Evolutionary conservation across 2,113 vertebrate species (phyloP), one percentile per base, ranked within the genome.

Genomic region (Prochilodus magdalenae): DNA sequence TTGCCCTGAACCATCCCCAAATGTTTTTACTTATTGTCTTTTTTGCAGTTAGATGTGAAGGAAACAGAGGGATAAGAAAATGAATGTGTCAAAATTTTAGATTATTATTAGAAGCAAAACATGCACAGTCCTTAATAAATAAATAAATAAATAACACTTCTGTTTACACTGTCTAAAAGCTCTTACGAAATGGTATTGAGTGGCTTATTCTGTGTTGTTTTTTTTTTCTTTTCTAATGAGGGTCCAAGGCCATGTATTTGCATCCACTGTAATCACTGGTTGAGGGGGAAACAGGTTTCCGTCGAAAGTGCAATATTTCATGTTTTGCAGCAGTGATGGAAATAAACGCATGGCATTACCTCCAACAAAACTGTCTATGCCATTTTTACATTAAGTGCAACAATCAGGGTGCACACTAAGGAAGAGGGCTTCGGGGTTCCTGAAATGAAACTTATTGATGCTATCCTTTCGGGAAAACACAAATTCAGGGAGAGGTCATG

Each of bases 191-290:
- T 40, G 26, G 63, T 77, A 65, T 65, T 16, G 75, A 82, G 77
- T 71, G 63, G 29, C 55, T 77, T 73, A 72, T 60, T 40, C 29
- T 0, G 30, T 76, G 18, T 60, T 76, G 18, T 60, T 76, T 44
- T 79, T 69, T 79, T 80, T 70, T 69, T 79, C 77, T 70, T 44
- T 44, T 44, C 8, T 44, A 36, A 67, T 67, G 77, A 74, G 60
- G 79, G 73, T 86, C 77, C 74, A 67, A 63, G 40, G 16, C 71
- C 53, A 53, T 80, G 72, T 82, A 44, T 75, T 65, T 75, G 77
- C 84, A 76, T 76, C 44, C 51, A 40, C 67, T 74, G 83, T 84
- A 62, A 0, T 36, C 77, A 63, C n/a, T 36, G 66, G 27, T 70
- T 74, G 79, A 75, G 70, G 33, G 80, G 53, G 69, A 59, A 60